A percentile compares a stretch with the other conserved stretches of the same genome.
Evolutionary conservation across 2,113 vertebrate species (phyloP).

Genomic region (Corydoras sp.): DNA sequence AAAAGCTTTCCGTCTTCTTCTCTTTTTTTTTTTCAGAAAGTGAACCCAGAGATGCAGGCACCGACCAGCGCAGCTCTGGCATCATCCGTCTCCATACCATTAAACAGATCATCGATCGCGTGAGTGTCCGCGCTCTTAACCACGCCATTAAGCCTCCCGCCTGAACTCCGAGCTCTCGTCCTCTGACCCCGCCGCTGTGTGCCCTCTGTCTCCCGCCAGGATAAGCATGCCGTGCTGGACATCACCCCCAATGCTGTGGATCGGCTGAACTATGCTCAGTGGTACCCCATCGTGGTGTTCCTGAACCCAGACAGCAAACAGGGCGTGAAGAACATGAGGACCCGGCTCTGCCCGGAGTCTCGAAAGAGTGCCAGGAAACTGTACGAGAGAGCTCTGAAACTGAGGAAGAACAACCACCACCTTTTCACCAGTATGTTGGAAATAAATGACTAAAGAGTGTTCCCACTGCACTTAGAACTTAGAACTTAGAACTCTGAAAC

Average conservation of each 20-base stretch:
- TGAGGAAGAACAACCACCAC: constrained; percentile 98
- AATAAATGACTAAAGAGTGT: background rate
- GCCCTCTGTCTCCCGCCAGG: constrained; percentile 60
- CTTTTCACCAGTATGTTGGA: constrained; percentile 90
- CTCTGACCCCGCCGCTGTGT: too few species aligned
- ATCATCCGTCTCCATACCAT: constrained; percentile 98
- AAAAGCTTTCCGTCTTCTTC: too few species aligned
- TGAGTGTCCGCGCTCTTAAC: constrained; percentile 53
- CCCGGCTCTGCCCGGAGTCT: constrained; percentile 88
- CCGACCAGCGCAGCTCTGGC: constrained; percentile 91
- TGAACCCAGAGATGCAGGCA: constrained; percentile 94
- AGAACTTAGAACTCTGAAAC: too few species aligned
- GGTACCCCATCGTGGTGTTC: constrained; percentile 98
- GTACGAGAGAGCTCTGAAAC: constrained; percentile 93
- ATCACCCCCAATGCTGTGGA: constrained; percentile 98
- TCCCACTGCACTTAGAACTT: too few species aligned
- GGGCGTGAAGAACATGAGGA: constrained; percentile 97
- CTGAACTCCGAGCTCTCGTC: too few species aligned
- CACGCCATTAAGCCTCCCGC: too few species aligned
- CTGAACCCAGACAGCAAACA: constrained; percentile 97
- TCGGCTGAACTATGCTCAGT: constrained; percentile 96
- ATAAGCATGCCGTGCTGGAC: constrained; percentile 95
- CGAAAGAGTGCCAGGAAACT: constrained; percentile 95
- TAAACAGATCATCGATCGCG: constrained; percentile 96
- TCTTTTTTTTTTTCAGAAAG: constrained; percentile 73